These are phyloP conservation scores for Trichonephila inaurata DNA, from an alignment of 1,140 invertebrate genomes.

Conservation along the genomic window DNA sequence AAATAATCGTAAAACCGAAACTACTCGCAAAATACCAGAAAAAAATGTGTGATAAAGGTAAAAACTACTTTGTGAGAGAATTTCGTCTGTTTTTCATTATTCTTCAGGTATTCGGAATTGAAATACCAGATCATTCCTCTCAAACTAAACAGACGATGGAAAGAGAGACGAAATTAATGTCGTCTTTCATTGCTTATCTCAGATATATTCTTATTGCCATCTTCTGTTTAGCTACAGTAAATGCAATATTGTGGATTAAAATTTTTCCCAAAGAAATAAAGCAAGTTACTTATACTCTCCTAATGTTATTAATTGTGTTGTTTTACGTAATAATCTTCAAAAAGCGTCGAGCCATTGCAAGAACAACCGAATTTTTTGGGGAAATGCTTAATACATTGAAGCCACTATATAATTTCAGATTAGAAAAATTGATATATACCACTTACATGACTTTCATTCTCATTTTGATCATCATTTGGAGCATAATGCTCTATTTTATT, in stretches of 20 bases:
- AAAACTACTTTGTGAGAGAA: no score
- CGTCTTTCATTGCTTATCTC: no score
- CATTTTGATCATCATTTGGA: background rate
- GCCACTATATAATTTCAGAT: background rate
- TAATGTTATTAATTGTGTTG: background rate
- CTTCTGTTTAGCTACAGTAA: no score
- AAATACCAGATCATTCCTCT: no score
- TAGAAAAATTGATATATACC: background rate
- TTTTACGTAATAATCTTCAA: background rate
- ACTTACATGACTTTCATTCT: background rate
- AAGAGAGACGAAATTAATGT: no score
- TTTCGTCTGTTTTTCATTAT: no score
- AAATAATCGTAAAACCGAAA: no score
- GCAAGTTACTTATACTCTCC: background rate
- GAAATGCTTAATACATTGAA: background rate
- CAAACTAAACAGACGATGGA: no score
- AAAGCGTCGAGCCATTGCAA: background rate
- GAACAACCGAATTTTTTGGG: background rate
- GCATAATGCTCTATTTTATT: background rate
- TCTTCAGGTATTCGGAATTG: no score
- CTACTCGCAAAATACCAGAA: no score
- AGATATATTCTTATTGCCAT: no score
- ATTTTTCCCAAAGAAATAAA: background rate
- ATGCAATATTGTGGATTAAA: background rate
- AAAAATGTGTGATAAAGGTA: no score